These are phyloP conservation scores for Ambastaia sidthimunki DNA, from an alignment of 2,797 vertebrate genomes.

Conservation along the genomic window DNA sequence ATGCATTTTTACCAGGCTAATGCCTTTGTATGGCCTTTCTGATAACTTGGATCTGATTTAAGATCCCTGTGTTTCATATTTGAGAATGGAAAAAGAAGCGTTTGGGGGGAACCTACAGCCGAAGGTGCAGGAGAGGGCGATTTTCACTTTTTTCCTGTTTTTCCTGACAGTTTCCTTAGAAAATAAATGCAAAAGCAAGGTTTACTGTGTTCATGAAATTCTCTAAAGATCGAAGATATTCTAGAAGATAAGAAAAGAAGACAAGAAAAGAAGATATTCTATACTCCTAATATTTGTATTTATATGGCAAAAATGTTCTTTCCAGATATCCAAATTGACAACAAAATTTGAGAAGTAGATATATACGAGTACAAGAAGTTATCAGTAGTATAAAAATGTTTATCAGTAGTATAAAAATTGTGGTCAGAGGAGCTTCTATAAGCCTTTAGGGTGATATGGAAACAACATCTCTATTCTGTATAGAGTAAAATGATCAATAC, in stretches of 20 bases:
- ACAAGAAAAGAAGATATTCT: no score
- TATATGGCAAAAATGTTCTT: background rate
- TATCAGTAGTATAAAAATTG: no score
- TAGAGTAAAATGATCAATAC: conserved; percentile 11
- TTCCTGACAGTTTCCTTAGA: background rate
- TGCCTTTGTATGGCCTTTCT: conserved; percentile 30
- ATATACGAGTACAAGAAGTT: background rate
- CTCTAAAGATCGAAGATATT: background rate
- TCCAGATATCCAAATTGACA: no score
- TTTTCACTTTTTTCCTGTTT: background rate
- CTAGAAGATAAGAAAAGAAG: no score
- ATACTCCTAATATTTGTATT: background rate
- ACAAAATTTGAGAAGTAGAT: background rate
- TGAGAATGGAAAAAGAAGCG: conserved; percentile 16
- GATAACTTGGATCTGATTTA: conserved; percentile 26
- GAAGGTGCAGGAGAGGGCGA: background rate
- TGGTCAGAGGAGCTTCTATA: background rate
- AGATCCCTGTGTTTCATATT: conserved; percentile 15
- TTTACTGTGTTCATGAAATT: background rate
- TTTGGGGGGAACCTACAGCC: background rate
- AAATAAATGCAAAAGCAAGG: background rate
- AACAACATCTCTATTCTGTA: background rate
- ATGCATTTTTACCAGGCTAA: conserved; percentile 40
- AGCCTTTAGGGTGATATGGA: background rate
- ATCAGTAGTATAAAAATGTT: background rate